Conservation (phyloP, 2,113 vertebrate species). For the Psilopsiagon aurifrons region DNA sequence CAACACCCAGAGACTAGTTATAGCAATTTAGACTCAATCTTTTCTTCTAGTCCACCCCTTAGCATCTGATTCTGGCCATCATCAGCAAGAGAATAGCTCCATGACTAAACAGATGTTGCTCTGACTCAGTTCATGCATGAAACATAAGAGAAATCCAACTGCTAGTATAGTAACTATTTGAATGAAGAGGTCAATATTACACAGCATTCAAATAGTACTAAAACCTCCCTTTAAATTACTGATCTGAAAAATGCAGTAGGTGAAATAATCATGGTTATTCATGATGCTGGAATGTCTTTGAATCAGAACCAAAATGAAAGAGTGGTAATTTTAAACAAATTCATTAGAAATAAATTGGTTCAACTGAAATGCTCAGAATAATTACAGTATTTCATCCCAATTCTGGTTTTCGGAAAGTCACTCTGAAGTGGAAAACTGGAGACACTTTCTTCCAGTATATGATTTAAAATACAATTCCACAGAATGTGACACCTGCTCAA, state of each 20-base stretch:
- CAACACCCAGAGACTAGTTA: not conserved
- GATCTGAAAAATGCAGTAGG: not conserved
- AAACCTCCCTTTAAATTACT: not conserved
- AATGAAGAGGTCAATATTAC: not conserved
- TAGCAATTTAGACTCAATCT: not conserved
- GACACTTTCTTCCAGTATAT: not conserved
- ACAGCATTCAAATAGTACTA: not conserved
- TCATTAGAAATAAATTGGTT: not conserved
- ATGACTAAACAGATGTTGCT: not conserved
- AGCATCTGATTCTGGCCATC: not conserved
- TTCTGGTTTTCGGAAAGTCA: not conserved
- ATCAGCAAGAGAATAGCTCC: not conserved
- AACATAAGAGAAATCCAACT: not conserved
- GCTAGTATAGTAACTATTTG: not conserved
- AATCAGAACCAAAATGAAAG: not conserved
- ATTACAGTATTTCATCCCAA: not conserved
- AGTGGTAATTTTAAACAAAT: not conserved
- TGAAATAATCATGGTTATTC: not conserved
- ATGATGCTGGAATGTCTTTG: not conserved
- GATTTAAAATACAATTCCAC: not conserved
- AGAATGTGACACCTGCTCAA: not conserved
- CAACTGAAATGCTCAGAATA: not conserved
- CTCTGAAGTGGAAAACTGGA: not conserved
- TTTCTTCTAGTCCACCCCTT: not conserved
- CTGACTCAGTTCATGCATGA: not conserved